Evolutionary conservation across 2,797 vertebrate species (phyloP), one percentile per base, ranked within the genome.

Genomic region (Channallabes apus): DNA sequence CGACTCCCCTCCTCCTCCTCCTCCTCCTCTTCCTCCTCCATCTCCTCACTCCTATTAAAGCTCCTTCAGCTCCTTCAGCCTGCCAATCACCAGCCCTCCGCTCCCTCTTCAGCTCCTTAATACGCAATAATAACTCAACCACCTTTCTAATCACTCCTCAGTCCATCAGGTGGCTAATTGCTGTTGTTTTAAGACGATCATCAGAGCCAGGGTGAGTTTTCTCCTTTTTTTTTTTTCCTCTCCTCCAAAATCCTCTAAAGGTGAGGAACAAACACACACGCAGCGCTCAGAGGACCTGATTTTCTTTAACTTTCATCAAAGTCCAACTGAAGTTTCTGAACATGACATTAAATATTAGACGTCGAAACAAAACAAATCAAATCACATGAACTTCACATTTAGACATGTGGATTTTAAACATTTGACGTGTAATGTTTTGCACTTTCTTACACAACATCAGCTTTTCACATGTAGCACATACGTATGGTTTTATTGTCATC

Each of bases 1-100:
- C 95, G 93, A 93, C 94, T 91, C 93, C 93, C 93, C 94, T 94
- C 94, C 95, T 94, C 95, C 94, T 94, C 95, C 95, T 94, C 95
- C 94, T 94, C 95, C 95, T 93, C 95, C 95, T 94, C 95, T 94
- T 94, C 95, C 95, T 93, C 71, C 85, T 80, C 41, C 78, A 29
- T 32, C 86, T 77, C 76, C 87, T 84, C 78, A 73, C 85, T 87
- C 82, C 82, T 82, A 83, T 80, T 85, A 86, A 88, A 86, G 84
- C 89, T 82, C 78, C 88, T 89, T 82, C 84, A 89, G 56, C 79
- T 85, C 59, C 82, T 84, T 73, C 85, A 87, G 82, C 81, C 84
- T 89, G 87, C 84, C 89, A 88, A 87, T 89, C 89, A 89, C 29
- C 56, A 27, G 78, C 56, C 84, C 86, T 88, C 80, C 59, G 67